A percentile compares a stretch with the other conserved stretches of the same genome.
Conservation (phyloP, 2,888 invertebrate species). For the Gortyna flavago region DNA sequence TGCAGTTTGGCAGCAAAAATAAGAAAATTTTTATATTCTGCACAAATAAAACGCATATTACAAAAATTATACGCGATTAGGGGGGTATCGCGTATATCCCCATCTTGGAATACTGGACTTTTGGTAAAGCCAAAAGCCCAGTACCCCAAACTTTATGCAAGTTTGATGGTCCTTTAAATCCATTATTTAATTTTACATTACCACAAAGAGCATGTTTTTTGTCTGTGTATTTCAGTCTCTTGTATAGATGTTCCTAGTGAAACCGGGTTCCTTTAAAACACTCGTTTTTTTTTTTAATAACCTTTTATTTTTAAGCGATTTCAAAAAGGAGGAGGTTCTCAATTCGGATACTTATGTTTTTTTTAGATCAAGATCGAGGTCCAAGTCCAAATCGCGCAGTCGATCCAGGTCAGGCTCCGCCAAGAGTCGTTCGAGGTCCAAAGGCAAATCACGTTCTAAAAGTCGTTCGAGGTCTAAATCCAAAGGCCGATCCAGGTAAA, state of each 20-base stretch:
- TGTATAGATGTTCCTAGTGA: not conserved
- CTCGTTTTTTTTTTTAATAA: not conserved
- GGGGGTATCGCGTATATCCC: too few relatives aligned
- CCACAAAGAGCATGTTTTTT: not conserved
- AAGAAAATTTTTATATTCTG: too few relatives aligned
- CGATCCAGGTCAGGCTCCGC: constrained; percentile 80
- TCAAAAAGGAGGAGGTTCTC: too few relatives aligned
- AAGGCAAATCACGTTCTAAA: constrained; percentile 76
- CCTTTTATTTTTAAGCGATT: too few relatives aligned
- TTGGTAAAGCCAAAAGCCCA: too few relatives aligned
- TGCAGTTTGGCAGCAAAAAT: not conserved
- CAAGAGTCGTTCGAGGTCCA: constrained; percentile 78
- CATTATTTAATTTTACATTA: not conserved
- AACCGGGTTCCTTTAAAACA: not conserved
- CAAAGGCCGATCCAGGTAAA: constrained; percentile 65
- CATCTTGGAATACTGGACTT: too few relatives aligned
- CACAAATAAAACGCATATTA: too few relatives aligned
- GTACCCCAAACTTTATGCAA: too few relatives aligned
- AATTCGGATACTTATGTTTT: too few relatives aligned
- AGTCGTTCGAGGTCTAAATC: constrained; percentile 69
- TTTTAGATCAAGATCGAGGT: constrained; percentile 73
- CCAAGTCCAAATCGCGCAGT: constrained; percentile 80
- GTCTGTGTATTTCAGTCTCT: too few relatives aligned
- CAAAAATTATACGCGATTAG: too few relatives aligned
- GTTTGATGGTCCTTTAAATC: too few relatives aligned